These are phyloP conservation scores for Podilymbus podiceps DNA, from an alignment of 2,113 vertebrate genomes.

Conservation along the genomic window DNA sequence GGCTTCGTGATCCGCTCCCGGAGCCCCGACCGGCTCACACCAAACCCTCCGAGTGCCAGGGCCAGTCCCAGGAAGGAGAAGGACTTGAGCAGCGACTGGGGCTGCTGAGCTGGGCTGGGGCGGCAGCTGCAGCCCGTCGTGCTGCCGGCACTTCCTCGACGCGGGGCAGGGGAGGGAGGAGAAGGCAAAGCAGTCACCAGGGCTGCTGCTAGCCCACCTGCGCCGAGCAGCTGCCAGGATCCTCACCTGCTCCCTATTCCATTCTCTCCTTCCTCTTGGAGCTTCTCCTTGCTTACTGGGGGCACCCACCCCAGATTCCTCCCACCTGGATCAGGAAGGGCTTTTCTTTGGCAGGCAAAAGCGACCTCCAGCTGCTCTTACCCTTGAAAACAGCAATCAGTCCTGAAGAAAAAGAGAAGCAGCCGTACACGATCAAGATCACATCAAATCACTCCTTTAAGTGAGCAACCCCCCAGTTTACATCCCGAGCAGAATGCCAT, in stretches of 20 bases:
- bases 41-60: neutral
- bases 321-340: neutral
- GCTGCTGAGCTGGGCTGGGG: neutral
- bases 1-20: accelerated
- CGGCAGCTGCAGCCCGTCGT: neutral
- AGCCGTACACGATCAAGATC: neutral
- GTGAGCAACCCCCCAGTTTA: neutral
- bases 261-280: neutral
- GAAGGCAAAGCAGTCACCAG: neutral
- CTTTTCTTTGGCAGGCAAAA: neutral
- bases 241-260: accelerated
- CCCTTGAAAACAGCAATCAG: neutral
- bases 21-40: accelerated
- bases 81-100: accelerated
- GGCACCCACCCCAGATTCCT: accelerated
- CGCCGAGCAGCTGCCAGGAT: accelerated
- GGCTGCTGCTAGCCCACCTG: neutral
- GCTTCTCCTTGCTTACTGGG: accelerated
- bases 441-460: neutral
- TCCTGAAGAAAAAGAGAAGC: neutral
- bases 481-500: neutral
- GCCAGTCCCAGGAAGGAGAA: accelerated
- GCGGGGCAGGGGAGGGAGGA: neutral
- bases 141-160: neutral
- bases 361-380: neutral